phyloP scores from a whole-genome alignment of 2,888 invertebrate species.

The Dicranocentrus wangi region DNA sequence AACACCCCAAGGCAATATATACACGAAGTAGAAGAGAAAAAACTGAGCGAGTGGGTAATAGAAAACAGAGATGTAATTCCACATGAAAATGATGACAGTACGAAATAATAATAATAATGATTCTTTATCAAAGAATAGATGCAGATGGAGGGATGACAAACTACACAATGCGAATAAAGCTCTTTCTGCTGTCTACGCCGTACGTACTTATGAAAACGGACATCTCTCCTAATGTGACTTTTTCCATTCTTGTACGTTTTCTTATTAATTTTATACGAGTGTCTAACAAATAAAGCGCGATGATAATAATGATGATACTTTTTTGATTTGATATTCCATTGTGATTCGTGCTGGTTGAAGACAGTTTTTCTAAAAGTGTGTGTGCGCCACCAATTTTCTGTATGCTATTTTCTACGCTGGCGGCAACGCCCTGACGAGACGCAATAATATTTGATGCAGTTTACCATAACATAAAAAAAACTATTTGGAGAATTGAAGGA shows the following conservation, averaged over 20 bases:
- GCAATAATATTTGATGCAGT: background rate
- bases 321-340: background rate
- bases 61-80: constrained; percentile 33
- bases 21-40: constrained; percentile 20
- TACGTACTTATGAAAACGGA: no score
- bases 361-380: no score
- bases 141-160: constrained; percentile 39
- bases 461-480: background rate
- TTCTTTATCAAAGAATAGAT: constrained; percentile 41
- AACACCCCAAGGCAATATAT: constrained; percentile 20
- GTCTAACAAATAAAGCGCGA: constrained; percentile 44
- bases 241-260: constrained; percentile 27
- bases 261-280: constrained; percentile 44
- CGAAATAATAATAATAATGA: constrained; percentile 52
- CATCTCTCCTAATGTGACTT: constrained; percentile 35
- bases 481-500: background rate
- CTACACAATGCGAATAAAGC: constrained; percentile 16
- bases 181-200: no score
- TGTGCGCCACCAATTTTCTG: no score
- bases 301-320: constrained; percentile 33
- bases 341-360: background rate
- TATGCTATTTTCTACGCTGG: constrained; percentile 11
- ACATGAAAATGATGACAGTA: constrained; percentile 47
- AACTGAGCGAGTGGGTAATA: constrained; percentile 33
- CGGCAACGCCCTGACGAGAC: constrained; percentile 1